A percentile compares a stretch with the other conserved stretches of the same genome.
Conservation (phyloP, 1,140 invertebrate species). For the Phymorhynchus buccinoides region DNA sequence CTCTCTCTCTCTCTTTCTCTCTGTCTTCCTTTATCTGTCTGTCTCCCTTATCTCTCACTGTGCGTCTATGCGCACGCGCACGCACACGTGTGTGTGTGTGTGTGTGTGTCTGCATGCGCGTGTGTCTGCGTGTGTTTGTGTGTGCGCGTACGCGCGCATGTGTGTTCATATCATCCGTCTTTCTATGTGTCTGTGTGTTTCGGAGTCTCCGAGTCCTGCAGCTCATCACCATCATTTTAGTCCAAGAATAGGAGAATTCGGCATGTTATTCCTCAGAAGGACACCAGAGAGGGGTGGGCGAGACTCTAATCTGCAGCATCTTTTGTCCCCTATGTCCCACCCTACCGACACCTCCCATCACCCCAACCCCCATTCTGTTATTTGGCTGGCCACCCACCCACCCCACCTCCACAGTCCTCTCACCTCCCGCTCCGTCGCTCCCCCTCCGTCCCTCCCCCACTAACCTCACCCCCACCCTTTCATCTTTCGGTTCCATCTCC, state of each 20-base stretch:
- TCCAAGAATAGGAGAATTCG: too few species aligned
- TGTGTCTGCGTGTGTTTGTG: too few species aligned
- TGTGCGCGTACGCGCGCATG: too few species aligned
- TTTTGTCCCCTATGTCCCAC: neutral
- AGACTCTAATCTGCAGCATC: neutral
- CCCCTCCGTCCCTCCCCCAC: neutral
- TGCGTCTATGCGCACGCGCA: neutral
- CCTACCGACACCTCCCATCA: neutral
- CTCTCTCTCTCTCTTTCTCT: neutral
- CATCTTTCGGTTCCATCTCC: too few species aligned
- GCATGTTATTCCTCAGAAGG: too few species aligned
- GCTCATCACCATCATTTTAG: neutral
- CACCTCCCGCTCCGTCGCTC: neutral
- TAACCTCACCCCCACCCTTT: neutral
- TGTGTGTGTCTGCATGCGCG: too few species aligned
- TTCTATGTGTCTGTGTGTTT: too few species aligned
- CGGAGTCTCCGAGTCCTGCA: too few species aligned
- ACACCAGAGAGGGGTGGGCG: neutral
- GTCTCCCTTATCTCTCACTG: neutral
- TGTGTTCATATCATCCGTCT: too few species aligned
- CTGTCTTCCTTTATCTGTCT: slow-evolving; percentile 24
- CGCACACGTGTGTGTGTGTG: neutral
- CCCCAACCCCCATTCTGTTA: neutral
- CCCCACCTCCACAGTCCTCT: neutral
- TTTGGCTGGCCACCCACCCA: too few species aligned